Evolutionary conservation across 2,888 invertebrate genomes (phyloP).

Genomic region (Pogonocherus hispidulus): DNA sequence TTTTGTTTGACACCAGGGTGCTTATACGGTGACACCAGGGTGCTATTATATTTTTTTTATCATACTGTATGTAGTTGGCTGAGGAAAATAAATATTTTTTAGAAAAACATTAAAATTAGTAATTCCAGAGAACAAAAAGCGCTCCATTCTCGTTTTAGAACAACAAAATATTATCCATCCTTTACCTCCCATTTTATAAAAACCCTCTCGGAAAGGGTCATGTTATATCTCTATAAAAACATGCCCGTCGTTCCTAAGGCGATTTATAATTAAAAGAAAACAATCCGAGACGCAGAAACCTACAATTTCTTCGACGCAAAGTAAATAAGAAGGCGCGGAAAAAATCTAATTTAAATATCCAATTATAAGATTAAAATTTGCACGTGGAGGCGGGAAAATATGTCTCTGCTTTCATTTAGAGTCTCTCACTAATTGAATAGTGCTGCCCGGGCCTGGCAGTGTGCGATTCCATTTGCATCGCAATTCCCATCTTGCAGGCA

Average conservation of each 20-base stretch:
- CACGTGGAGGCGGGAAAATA: not conserved
- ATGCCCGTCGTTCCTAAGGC: not conserved
- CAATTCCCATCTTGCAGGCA: slow-evolving; percentile 3
- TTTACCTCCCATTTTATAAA: too few species aligned
- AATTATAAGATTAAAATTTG: not conserved
- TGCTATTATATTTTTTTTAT: too few species aligned
- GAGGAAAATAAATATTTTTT: too few species aligned
- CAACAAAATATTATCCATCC: too few species aligned
- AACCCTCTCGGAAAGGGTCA: too few species aligned
- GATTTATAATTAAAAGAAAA: slow-evolving; percentile 10
- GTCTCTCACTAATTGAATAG: not conserved
- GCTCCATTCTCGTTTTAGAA: too few species aligned
- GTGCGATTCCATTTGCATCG: not conserved
- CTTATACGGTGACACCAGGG: too few species aligned
- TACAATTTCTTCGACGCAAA: not conserved
- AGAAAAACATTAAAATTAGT: too few species aligned
- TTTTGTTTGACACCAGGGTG: too few species aligned
- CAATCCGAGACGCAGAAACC: not conserved
- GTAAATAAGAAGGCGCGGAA: not conserved
- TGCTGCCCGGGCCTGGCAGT: not conserved
- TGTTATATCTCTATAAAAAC: not conserved
- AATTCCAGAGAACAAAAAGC: too few species aligned
- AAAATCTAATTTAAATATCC: slow-evolving; percentile 1
- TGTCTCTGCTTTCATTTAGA: not conserved
- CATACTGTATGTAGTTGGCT: too few species aligned